Evolutionary conservation across 2,797 vertebrate species (phyloP), one percentile per base, ranked within the genome.

Genomic region (Sparus aurata): DNA sequence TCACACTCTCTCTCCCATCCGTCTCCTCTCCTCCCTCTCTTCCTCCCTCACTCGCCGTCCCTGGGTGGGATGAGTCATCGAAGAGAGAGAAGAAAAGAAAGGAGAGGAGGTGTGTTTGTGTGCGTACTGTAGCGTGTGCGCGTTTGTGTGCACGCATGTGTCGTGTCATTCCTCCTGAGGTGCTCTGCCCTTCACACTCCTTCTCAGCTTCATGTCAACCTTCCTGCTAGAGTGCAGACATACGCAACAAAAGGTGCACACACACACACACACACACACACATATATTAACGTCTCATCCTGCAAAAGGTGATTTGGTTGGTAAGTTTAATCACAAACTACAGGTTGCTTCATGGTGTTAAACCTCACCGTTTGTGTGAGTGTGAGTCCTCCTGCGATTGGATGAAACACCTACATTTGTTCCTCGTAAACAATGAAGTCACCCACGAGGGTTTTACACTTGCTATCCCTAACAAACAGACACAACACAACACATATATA

Each of bases 1-100:
- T 85, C 78, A 67, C 77, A 75, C 27, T 27, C 27, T 27, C 82
- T 79, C 76, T 77, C 71, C 77, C 71, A 70, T 82, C 79, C 71
- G 30, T 75, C 79, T 82, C 66, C 85, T 83, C 77, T 30, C 77
- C 64, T 59, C 68, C n/a, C n/a, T n/a, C n/a, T n/a, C n/a, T n/a
- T 54, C 68, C 79, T 82, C 79, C 60, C 81, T 89, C 78, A 12
- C 88, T 70, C 74, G 27, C 69, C 72, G 85, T 93, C 92, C 90
- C 92, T 88, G 85, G 89, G 92, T 92, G 92, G 90, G 92, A 94
- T 94, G 93, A 94, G 88, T 94, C 94, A 94, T 91, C 88, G 72
- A 90, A 86, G 86, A 82, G 85, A 87, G 89, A 86, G 84, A 79
- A 75, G 88, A 91, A 85, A 86, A 77, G 89, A 86, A 79, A 75